Evolutionary conservation across 2,113 vertebrate species (phyloP).

Genomic region (Rattus norvegicus): GRCr8 NC_086022.1:154762501-154763000

Average conservation of each 20-base stretch:
- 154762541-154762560: not conserved
- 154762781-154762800: not conserved
- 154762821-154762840: not conserved
- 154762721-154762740: not conserved
- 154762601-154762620: not conserved
- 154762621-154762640: not conserved
- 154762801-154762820: not conserved
- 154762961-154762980: not conserved
- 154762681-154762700: not conserved
- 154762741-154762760: not conserved
- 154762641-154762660: not conserved
- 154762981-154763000: not conserved
- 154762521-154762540: not conserved
- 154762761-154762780: not conserved
- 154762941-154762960: not conserved
- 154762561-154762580: not conserved
- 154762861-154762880: not conserved
- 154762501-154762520: not conserved
- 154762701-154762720: not conserved
- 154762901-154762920: not conserved
- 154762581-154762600: not conserved
- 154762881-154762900: not conserved
- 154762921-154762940: not conserved
- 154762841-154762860: not conserved
- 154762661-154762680: not conserved